phyloP scores from a whole-genome alignment of 2,888 invertebrate genomes.

The Acanthosepion lycidas region DNA sequence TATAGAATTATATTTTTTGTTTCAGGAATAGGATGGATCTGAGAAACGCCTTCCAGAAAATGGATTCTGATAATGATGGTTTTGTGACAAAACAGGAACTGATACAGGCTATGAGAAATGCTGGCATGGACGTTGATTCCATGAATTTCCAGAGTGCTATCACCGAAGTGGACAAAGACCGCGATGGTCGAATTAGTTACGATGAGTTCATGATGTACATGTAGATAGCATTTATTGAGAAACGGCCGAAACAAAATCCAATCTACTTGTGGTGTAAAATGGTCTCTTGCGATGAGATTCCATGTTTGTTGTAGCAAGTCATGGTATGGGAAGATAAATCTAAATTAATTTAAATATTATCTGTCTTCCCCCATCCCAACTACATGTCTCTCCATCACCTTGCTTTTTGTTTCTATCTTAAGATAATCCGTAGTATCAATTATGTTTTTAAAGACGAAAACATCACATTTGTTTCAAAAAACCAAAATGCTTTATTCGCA shows the following conservation, averaged over 20 bases:
- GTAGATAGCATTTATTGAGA: background rate
- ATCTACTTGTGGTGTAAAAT: background rate
- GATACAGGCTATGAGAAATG: background rate
- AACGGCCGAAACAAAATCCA: background rate
- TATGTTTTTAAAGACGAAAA: background rate
- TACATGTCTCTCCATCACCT: background rate
- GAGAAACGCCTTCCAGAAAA: background rate
- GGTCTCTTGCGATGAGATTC: background rate
- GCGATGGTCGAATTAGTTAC: background rate
- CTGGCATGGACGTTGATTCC: background rate
- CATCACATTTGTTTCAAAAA: background rate
- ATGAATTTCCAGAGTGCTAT: background rate
- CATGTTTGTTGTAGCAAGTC: background rate
- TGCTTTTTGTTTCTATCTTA: background rate
- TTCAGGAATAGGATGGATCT: background rate
- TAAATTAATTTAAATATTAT: background rate
- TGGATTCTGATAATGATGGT: background rate
- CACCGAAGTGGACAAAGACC: conserved; percentile 21
- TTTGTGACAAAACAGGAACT: conserved; percentile 33
- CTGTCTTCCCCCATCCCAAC: background rate
- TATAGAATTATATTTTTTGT: background rate
- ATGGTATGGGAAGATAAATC: background rate
- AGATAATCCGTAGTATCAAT: background rate
- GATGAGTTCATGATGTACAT: background rate
- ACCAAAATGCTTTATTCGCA: too few relatives aligned